These are phyloP conservation scores for Agrotis ipsilon DNA, from an alignment of 2,888 invertebrate species.

Conservation along the genomic window DNA sequence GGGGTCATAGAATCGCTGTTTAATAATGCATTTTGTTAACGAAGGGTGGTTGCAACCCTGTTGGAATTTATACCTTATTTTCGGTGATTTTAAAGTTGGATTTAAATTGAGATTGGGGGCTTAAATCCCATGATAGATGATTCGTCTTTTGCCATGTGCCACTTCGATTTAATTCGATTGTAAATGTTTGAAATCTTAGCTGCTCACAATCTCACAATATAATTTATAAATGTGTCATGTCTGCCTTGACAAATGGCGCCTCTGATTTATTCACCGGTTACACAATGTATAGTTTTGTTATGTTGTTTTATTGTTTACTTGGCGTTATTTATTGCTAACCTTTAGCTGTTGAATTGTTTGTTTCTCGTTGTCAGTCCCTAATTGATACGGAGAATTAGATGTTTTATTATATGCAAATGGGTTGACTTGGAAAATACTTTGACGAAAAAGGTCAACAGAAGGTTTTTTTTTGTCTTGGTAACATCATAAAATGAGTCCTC, in stretches of 20 bases:
- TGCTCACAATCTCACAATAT: constrained; percentile 56
- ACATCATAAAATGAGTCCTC: too few species aligned
- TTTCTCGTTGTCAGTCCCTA: constrained; percentile 19
- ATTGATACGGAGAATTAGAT: constrained; percentile 32
- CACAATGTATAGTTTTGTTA: constrained; percentile 48
- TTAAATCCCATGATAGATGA: constrained; percentile 80
- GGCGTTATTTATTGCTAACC: constrained; percentile 52
- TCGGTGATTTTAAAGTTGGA: neutral
- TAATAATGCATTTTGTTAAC: constrained; percentile 85
- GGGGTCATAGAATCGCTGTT: constrained; percentile 86
- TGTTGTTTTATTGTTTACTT: constrained; percentile 50
- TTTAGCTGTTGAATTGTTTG: constrained; percentile 37
- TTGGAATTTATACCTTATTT: constrained; percentile 58
- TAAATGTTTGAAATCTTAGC: constrained; percentile 75
- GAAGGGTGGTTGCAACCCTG: constrained; percentile 60
- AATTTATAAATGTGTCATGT: constrained; percentile 63
- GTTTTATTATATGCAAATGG: constrained; percentile 3
- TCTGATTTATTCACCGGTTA: constrained; percentile 57
- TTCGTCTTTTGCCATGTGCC: constrained; percentile 79
- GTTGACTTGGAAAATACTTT: neutral
- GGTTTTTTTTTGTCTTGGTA: too few species aligned
- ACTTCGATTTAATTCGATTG: constrained; percentile 76
- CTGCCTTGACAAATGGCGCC: constrained; percentile 58
- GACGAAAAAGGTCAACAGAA: neutral
- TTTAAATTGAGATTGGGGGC: constrained; percentile 20